Evolutionary conservation across 2,888 invertebrate genomes (phyloP), one percentile per base, ranked within the genome.

Genomic region (Drosophila histrio): DNA sequence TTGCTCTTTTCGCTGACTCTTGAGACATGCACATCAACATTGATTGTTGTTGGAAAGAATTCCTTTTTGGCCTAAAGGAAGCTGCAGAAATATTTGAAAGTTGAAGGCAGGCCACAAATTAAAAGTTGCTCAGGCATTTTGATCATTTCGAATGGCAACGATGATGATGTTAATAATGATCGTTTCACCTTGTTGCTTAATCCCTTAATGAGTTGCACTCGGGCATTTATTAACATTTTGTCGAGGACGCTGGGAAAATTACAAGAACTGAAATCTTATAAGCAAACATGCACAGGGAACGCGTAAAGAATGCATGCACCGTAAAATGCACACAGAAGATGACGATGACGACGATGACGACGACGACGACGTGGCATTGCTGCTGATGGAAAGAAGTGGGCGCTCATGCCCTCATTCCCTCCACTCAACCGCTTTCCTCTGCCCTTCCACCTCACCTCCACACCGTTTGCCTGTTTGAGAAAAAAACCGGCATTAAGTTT

Each of bases 131-230:
- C 41, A 54, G 26, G 60, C 62, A 63, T 47, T 28, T 39, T 24
- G 32, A 60, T 50, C 46, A 47, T 54, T 52, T 32, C 41, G 30
- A 15, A 30, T 41, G 39, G 15, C 17, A 34, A 36, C 19, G 36
- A 47, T 30, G 41, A 44, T 44, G 32, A 22, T 44, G 54, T 19
- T 57, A 26, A 57, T 43, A 36, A 61, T 46, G 54, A 80, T 68
- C 60, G 63, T 36, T 66, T 60, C 60, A 76, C 64, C 81, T 64
- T 67, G 75, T 57, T 65, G 50, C 78, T 72, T 81, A 85, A 83
- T 83, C 82, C 70, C 78, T 82, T 83, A 83, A 83, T 85, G 85
- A 83, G 79, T 83, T 83, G 74, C 79, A 75, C 74, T 75, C 69
- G 61, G 56, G 79, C 76, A 85, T 85, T 82, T 83, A 83, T 85